phyloP scores from a whole-genome alignment of 2,113 vertebrate species.

The Urocynchramus pylzowi region DNA sequence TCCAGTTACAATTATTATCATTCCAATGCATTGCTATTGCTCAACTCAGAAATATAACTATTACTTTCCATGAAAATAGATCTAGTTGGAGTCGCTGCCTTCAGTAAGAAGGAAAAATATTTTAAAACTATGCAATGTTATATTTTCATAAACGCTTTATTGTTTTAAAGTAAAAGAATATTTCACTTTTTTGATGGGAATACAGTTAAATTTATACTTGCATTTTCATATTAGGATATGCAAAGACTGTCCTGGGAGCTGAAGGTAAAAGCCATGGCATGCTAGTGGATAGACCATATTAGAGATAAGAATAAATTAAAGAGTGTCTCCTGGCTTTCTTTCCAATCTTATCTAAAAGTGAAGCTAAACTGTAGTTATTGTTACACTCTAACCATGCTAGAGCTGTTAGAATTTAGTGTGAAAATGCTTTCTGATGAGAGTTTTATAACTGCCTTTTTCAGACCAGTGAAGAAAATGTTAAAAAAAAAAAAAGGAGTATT shows the following conservation, averaged over 20 bases:
- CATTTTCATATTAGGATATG: neutral
- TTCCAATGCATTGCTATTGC: neutral
- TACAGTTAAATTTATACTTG: neutral
- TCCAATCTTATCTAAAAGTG: neutral
- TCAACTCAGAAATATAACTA: neutral
- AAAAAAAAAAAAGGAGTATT: neutral
- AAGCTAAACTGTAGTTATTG: neutral
- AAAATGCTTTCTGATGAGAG: neutral
- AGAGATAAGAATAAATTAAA: neutral
- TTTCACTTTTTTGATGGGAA: neutral
- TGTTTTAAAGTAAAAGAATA: neutral
- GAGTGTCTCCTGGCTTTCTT: neutral
- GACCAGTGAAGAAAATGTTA: neutral
- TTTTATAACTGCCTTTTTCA: neutral
- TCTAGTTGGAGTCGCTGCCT: neutral
- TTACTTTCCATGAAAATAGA: neutral
- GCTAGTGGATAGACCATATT: neutral
- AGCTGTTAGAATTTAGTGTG: neutral
- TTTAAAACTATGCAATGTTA: fast-evolving
- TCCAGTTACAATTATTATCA: neutral
- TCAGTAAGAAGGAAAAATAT: neutral
- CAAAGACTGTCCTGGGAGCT: neutral
- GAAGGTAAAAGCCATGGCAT: neutral
- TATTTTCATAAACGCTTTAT: neutral
- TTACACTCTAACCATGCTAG: neutral